Evolutionary conservation across 1,140 invertebrate species (phyloP).

Genomic region (Eciton burchellii): DNA sequence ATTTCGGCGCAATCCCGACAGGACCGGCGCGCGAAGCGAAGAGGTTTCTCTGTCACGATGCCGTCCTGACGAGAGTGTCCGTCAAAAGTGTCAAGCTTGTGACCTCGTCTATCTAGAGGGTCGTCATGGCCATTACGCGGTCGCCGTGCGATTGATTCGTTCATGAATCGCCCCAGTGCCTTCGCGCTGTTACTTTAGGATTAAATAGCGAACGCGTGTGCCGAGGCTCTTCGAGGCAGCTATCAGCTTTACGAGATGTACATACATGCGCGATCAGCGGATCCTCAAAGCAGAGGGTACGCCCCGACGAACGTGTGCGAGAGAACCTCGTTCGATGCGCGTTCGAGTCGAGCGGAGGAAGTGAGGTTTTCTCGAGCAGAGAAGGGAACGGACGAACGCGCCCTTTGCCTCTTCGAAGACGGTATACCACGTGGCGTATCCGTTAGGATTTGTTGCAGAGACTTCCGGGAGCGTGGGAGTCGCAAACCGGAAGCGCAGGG

Average conservation of each 20-base stretch:
- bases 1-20: background rate
- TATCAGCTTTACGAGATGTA: constrained; percentile 53
- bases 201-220: constrained; percentile 42
- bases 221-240: constrained; percentile 76
- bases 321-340: background rate
- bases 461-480: background rate
- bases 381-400: too few relatives aligned
- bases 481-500: background rate
- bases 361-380: too few relatives aligned
- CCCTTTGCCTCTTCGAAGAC: too few relatives aligned
- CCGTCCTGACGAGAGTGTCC: background rate
- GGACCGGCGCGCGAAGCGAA: constrained; percentile 14
- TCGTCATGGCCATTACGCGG: constrained; percentile 34
- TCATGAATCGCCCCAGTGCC: constrained; percentile 65
- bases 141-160: constrained; percentile 57
- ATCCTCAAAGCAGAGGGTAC: background rate
- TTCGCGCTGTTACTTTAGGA: constrained; percentile 62
- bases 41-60: background rate
- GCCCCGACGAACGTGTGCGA: background rate
- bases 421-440: too few relatives aligned
- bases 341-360: background rate
- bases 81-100: constrained; percentile 48
- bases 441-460: background rate
- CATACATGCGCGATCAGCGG: constrained; percentile 1
- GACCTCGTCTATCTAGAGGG: constrained; percentile 61